Percentiles rank a stretch among this genome's conserved stretches.
Conservation (phyloP, 2,113 vertebrate species). For the Thamnaconus septentrionalis region DNA sequence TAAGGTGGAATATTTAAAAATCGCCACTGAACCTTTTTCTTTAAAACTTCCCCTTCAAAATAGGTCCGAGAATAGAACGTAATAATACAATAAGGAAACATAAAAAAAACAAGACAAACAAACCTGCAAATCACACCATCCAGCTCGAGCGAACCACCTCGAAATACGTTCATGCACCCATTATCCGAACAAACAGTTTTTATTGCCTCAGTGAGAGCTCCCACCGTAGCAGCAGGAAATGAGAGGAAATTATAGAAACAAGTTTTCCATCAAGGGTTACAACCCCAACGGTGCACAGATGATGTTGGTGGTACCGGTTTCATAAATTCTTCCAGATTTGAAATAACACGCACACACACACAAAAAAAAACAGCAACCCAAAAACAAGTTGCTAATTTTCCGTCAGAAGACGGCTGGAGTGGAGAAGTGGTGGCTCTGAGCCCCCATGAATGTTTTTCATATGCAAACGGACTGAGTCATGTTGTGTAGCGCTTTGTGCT, state of each 20-base stretch:
- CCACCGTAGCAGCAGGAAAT: slow-evolving; percentile 43
- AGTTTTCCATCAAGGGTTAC: slow-evolving; percentile 47
- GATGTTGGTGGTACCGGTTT: slow-evolving; percentile 34
- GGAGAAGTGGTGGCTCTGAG: background rate
- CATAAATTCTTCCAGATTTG: slow-evolving; percentile 16
- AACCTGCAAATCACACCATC: slow-evolving; percentile 74
- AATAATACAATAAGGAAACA: slow-evolving; percentile 13
- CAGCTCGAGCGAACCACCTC: slow-evolving; percentile 67
- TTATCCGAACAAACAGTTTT: slow-evolving; percentile 76
- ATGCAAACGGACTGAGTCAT: slow-evolving; percentile 8
- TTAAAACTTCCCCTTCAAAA: no score
- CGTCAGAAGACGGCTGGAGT: background rate
- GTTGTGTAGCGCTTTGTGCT: slow-evolving; percentile 6
- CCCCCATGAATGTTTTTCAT: background rate
- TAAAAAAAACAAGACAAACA: slow-evolving; percentile 4
- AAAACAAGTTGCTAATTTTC: background rate
- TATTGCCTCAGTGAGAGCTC: slow-evolving; percentile 71
- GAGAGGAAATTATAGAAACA: slow-evolving; percentile 39
- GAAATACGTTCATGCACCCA: slow-evolving; percentile 66
- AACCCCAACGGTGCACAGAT: slow-evolving; percentile 20
- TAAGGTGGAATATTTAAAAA: no score
- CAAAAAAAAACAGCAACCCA: no score
- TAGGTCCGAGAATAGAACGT: no score
- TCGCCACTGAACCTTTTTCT: no score
- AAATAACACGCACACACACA: background rate